These are phyloP conservation scores for Nomada flava DNA, from an alignment of 2,888 invertebrate species.

Conservation along the genomic window DNA sequence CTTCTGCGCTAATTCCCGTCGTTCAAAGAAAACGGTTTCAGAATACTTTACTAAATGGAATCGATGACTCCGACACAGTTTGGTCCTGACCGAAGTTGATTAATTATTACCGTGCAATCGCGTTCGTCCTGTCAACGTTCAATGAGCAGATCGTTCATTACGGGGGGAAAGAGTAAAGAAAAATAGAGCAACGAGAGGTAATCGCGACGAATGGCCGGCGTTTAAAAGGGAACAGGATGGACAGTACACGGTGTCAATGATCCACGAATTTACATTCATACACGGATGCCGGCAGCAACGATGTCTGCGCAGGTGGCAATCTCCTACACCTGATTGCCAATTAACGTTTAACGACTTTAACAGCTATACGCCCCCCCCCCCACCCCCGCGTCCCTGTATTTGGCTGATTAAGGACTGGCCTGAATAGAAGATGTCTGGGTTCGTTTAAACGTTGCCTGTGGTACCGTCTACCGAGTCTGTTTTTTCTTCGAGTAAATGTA, in stretches of 20 bases:
- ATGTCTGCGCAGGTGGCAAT: constrained; percentile 64
- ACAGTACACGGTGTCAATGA: constrained; percentile 14
- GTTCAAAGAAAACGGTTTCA: neutral
- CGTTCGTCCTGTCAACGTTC: neutral
- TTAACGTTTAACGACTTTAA: constrained; percentile 67
- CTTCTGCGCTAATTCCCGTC: too few species aligned
- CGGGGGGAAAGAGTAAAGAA: neutral
- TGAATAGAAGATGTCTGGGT: neutral
- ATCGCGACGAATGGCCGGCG: neutral
- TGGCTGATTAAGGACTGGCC: constrained; percentile 26
- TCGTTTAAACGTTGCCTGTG: neutral
- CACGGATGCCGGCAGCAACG: constrained; percentile 28
- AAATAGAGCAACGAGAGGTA: too few species aligned
- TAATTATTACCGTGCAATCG: constrained; percentile 14
- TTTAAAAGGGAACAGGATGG: constrained; percentile 8
- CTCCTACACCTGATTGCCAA: constrained; percentile 70
- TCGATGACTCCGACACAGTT: neutral
- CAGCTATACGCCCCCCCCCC: constrained; percentile 16
- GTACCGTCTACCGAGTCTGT: neutral
- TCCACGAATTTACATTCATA: constrained; percentile 43
- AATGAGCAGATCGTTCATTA: neutral
- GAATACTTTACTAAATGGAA: neutral
- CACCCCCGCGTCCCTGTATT: constrained; percentile 1
- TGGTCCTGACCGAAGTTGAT: neutral
- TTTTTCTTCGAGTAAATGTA: neutral